These are phyloP conservation scores for Indicator indicator DNA, from an alignment of 2,113 vertebrate genomes.

Conservation along the genomic window DNA sequence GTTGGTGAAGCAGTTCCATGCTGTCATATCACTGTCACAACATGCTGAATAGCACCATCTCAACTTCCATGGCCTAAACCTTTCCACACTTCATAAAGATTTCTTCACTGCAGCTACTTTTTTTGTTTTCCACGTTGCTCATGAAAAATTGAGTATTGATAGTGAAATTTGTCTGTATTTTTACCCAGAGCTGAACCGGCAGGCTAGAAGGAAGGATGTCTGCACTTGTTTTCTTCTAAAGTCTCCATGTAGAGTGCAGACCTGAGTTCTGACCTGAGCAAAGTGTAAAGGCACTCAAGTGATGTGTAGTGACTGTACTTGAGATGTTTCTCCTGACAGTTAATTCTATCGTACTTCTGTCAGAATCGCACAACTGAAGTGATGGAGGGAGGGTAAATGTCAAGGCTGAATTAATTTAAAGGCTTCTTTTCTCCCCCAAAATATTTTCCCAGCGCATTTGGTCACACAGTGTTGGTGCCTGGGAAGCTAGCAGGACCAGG, in stretches of 20 bases:
- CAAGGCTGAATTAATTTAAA: neutral
- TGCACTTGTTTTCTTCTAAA: neutral
- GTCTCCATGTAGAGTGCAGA: neutral
- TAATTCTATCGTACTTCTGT: neutral
- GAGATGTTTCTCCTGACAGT: neutral
- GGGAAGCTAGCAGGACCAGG: neutral
- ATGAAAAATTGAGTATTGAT: neutral
- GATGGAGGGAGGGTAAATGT: neutral
- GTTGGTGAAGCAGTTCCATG: neutral
- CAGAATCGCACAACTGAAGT: neutral
- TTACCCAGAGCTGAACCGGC: neutral
- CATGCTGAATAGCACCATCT: fast-evolving
- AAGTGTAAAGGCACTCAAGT: neutral
- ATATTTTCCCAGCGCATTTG: neutral
- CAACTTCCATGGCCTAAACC: neutral
- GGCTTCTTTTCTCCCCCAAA: neutral
- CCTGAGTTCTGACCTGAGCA: neutral
- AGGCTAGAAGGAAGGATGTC: neutral
- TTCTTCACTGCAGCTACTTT: neutral
- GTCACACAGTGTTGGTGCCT: neutral
- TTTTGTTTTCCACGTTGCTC: neutral
- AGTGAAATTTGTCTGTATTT: neutral
- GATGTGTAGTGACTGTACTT: neutral
- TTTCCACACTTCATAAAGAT: fast-evolving
- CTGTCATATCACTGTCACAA: fast-evolving